Evolutionary conservation across 2,888 invertebrate species (phyloP), one percentile per base, ranked within the genome.

Genomic region (Noctua comes): DNA sequence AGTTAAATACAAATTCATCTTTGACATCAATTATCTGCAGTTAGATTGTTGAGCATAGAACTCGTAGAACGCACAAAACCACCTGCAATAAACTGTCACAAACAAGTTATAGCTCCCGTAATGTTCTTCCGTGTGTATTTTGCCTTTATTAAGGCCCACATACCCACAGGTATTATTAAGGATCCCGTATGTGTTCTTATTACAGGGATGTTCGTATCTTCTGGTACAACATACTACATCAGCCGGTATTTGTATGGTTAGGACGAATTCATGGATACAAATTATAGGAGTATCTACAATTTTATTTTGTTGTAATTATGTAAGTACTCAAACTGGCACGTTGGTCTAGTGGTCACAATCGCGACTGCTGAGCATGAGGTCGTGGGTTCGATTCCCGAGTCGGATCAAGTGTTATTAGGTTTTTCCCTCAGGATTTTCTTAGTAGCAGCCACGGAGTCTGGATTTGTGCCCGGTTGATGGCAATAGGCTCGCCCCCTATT

Each of bases 161-260:
- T 54, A 24, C 77, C 59, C 51, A 54, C 36, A 82, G 68, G 83
- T 76, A 36, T 46, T 27, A 77, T 83, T 36, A 76, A 46, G 36
- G 6, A 31, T 13, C 24, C 21, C 36, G 18, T 31, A 57, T 74
- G 24, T 27, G 36, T 11, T 81, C n/a, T 16, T 27, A 46, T 77
- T 24, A 77, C 36, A 54, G 27, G 62, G 8, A 10, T 21, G 0
- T 11, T 64, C 16, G 5, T 10, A 43, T 51, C 6, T 54, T 36
- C 24, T 24, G 54, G n/a, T 18, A 59, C 2, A 21, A 43, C 31
- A 31, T 21, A 31, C 6, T 13, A 46, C n/a, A 31, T 54, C 3
- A n/a, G 36, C 6, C 0, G 24, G 2, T 51, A 43, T 77, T 80
- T 82, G 40, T 66, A 21, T 46, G 10, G 10, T 74, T 46, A 46